These are phyloP conservation scores for Hipparchia sbordonii DNA, from an alignment of 2,888 invertebrate genomes.

Conservation along the genomic window DNA sequence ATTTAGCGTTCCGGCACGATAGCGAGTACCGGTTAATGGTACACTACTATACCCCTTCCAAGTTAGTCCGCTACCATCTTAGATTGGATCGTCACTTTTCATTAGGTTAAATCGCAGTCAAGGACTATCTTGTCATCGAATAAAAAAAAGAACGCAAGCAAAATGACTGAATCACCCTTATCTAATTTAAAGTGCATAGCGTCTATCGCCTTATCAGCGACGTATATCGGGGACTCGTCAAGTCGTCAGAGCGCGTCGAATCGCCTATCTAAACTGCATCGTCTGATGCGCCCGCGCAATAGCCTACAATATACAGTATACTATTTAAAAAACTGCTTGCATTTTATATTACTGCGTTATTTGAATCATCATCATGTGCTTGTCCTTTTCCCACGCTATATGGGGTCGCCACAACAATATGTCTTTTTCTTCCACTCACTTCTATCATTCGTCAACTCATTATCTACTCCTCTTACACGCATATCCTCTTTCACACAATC, in stretches of 20 bases:
- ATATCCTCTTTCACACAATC: too few relatives aligned
- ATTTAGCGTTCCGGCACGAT: too few relatives aligned
- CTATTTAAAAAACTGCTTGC: conserved; percentile 7
- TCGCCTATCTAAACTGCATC: conserved; percentile 72
- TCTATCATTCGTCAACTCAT: too few relatives aligned
- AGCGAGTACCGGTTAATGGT: too few relatives aligned
- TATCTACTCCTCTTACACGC: too few relatives aligned
- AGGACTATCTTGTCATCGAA: neutral
- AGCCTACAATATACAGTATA: conserved; percentile 20
- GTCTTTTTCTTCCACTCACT: too few relatives aligned
- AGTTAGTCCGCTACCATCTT: too few relatives aligned
- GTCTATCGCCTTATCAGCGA: conserved; percentile 46
- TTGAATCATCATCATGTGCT: neutral
- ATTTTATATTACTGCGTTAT: neutral
- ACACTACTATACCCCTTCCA: too few relatives aligned
- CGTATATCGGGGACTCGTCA: conserved; percentile 49
- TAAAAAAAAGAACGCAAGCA: neutral
- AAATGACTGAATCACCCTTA: conserved; percentile 28
- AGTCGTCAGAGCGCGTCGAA: conserved; percentile 42
- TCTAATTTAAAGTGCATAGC: conserved; percentile 35
- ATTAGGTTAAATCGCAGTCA: too few relatives aligned
- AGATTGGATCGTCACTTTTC: too few relatives aligned
- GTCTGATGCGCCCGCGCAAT: conserved; percentile 46
- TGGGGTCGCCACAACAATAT: too few relatives aligned
- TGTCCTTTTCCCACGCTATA: too few relatives aligned